These are phyloP conservation scores for Musca vetustissima DNA, from an alignment of 1,140 invertebrate genomes.

Conservation along the genomic window DNA sequence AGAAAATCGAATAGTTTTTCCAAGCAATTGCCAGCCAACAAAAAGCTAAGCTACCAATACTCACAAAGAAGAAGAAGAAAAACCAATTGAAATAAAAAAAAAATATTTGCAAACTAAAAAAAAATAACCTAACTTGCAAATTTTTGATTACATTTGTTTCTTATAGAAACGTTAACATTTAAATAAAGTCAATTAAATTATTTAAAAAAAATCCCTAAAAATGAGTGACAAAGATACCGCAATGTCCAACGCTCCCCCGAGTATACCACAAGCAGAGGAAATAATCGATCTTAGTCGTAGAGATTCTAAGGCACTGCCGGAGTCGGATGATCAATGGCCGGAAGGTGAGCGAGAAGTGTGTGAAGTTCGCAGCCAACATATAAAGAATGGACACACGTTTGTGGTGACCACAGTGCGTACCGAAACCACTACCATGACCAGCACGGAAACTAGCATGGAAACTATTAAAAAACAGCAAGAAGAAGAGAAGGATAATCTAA, in stretches of 20 bases:
- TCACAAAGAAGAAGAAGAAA: slow-evolving; percentile 2
- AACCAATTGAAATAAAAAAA: slow-evolving; percentile 4
- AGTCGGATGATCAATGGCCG: too few relatives aligned
- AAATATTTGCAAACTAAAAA: not conserved
- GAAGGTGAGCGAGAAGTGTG: slow-evolving; percentile 24
- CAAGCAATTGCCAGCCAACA: slow-evolving; percentile 31
- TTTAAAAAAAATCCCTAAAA: slow-evolving; percentile 3
- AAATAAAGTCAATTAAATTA: slow-evolving; percentile 7
- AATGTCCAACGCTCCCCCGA: not conserved
- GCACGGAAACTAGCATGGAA: not conserved
- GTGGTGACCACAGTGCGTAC: slow-evolving; percentile 39
- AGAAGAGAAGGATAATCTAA: not conserved
- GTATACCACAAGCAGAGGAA: not conserved
- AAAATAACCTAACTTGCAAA: not conserved
- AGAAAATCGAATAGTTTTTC: slow-evolving; percentile 35
- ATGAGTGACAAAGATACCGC: slow-evolving; percentile 27
- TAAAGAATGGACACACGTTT: slow-evolving; percentile 44
- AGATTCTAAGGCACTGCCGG: too few relatives aligned
- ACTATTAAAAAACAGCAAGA: slow-evolving; percentile 2
- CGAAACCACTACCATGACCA: slow-evolving; percentile 14
- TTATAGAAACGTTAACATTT: slow-evolving; percentile 12
- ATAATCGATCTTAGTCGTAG: not conserved
- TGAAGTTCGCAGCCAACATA: slow-evolving; percentile 40
- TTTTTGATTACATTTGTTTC: slow-evolving; percentile 10
- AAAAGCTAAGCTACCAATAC: not conserved